A percentile compares a stretch with the other conserved stretches of the same genome.
phyloP scores from a whole-genome alignment of 2,888 invertebrate genomes.

The Sceliomorpha sp. region DNA sequence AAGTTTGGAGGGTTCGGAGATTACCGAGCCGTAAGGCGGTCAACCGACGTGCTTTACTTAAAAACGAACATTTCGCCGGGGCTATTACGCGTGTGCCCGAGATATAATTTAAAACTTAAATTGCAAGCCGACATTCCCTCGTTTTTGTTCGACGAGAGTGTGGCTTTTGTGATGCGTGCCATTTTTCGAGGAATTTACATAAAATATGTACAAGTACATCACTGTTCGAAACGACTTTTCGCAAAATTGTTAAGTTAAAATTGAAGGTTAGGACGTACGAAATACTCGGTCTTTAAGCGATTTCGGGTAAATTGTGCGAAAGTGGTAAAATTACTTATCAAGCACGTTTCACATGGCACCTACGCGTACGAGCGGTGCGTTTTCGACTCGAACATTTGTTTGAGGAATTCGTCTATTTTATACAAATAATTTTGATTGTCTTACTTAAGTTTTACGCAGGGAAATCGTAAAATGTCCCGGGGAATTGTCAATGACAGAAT shows the following conservation, averaged over 20 bases:
- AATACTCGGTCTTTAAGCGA: too few species aligned
- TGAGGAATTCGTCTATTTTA: too few species aligned
- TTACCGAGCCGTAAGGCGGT: constrained; percentile 38
- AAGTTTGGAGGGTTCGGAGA: constrained; percentile 32
- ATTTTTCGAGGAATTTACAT: constrained; percentile 34
- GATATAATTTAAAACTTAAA: constrained; percentile 59
- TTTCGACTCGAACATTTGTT: too few species aligned
- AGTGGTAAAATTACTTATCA: too few species aligned
- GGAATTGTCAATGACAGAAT: too few species aligned
- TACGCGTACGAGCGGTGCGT: too few species aligned
- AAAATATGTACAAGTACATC: constrained; percentile 21
- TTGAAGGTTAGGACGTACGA: too few species aligned
- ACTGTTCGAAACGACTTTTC: constrained; percentile 20
- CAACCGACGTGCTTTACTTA: constrained; percentile 51
- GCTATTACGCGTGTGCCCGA: constrained; percentile 51
- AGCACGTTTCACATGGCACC: too few species aligned
- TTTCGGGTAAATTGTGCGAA: too few species aligned
- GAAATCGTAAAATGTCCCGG: too few species aligned
- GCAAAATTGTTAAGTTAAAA: constrained; percentile 12
- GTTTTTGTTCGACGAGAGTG: constrained; percentile 23
- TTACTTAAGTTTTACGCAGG: too few species aligned
- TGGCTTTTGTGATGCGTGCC: constrained; percentile 35
- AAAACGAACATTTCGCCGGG: constrained; percentile 55
- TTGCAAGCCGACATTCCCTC: constrained; percentile 35
- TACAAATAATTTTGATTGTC: too few species aligned